phyloP scores from a whole-genome alignment of 2,888 invertebrate genomes.

The Pecten maximus region DNA sequence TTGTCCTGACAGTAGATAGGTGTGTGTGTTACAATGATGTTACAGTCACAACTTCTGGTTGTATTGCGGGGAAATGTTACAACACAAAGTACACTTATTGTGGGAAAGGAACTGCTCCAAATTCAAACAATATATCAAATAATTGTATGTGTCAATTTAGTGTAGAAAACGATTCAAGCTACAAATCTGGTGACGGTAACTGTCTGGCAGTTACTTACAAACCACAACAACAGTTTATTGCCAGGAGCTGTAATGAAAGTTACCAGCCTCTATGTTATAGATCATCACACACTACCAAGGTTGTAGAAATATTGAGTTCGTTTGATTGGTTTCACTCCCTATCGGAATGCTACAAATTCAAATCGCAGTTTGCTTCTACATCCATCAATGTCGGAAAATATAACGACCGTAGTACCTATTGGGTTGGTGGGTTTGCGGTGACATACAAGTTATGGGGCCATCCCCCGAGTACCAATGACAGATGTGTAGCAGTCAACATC shows the following conservation, averaged over 20 bases:
- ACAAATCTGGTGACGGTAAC: neutral
- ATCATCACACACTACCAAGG: neutral
- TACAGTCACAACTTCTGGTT: too few relatives aligned
- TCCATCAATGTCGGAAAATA: neutral
- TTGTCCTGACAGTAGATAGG: too few relatives aligned
- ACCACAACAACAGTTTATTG: neutral
- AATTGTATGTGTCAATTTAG: neutral
- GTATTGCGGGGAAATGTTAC: neutral
- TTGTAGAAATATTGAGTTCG: neutral
- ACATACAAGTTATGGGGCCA: neutral
- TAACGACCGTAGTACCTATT: neutral
- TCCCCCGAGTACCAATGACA: neutral
- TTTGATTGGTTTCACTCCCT: neutral
- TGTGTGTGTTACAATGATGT: too few relatives aligned
- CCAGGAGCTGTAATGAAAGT: neutral
- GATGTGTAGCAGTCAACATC: neutral
- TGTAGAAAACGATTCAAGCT: neutral
- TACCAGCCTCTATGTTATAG: neutral
- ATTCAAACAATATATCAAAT: neutral
- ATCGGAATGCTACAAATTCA: neutral
- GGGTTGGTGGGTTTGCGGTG: conserved; percentile 8
- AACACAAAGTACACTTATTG: neutral
- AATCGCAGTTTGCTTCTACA: neutral
- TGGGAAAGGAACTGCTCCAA: neutral
- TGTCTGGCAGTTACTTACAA: neutral